Base-by-base conservation (phyloP, 2,888 invertebrate genomes). In the Andricus quercusramuli region DNA sequence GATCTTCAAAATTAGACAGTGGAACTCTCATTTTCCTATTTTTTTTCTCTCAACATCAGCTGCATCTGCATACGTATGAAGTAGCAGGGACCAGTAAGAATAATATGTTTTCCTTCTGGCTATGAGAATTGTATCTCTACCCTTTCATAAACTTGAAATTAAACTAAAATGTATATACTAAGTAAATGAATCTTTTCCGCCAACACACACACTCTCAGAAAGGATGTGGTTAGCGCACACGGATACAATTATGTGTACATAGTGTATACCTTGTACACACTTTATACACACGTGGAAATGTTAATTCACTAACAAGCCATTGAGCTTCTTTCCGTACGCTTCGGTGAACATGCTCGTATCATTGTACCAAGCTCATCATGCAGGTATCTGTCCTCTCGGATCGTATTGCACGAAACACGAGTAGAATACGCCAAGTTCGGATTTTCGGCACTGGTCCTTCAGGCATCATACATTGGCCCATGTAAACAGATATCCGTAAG, bases 231-330 rank as follows among this genome's bases (percentile, higher is more conserved):
- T 51, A n/a, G n/a, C 29, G 32, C 29, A 56, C 51, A 32, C 74
- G 74, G 56, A 74, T 56, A n/a, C 32, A 51, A 74, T 29, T 20
- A 51, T 29, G 25, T 70, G 51, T 51, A 51, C 70, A 70, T 70
- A 11, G 15, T 70, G 20, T 56, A 56, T 74, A 25, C 51, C 37
- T 56, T 74, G 74, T 74, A 74, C n/a, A n/a, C n/a, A n/a, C n/a
- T n/a, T n/a, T 74, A 74, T 74, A 74, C 74, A 56, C 56, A 74
- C 74, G 51, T 74, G 74, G 51, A 32, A 74, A 74, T 74, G 29
- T 74, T 74, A 74, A 74, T 74, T 74, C 51, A 56, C 74, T 56
- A 56, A 74, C 74, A 74, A 74, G 74, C 56, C 51, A 74, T 74
- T 74, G 74, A 56, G 74, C 74, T 74, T 74, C 68, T 74, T 74